Conservation (phyloP, 2,888 invertebrate genomes). For the Acronicta leporina region DNA sequence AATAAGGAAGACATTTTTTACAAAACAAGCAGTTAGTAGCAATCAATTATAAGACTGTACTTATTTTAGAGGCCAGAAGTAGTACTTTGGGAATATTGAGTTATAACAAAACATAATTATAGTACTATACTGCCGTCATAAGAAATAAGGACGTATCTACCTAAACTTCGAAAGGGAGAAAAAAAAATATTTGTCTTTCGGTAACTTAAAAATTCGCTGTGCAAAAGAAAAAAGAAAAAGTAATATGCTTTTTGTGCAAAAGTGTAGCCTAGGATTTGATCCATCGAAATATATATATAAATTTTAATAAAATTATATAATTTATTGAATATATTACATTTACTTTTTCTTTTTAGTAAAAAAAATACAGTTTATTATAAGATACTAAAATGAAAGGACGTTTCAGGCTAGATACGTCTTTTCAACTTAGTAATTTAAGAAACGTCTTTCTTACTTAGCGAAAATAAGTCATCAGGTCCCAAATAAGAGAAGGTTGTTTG, state of each 20-base stretch:
- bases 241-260: not conserved
- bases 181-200: not conserved
- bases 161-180: not conserved
- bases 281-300: not conserved
- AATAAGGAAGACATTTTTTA: constrained; percentile 18
- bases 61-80: constrained; percentile 21
- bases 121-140: not conserved
- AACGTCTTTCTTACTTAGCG: not conserved
- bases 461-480: not conserved
- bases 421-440: not conserved
- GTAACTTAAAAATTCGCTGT: no score
- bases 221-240: not conserved
- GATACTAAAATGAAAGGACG: not conserved
- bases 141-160: not conserved
- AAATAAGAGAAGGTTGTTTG: not conserved
- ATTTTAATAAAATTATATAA: not conserved
- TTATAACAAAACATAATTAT: not conserved
- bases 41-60: constrained; percentile 19
- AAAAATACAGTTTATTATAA: not conserved
- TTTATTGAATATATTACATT: not conserved
- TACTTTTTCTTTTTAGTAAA: not conserved
- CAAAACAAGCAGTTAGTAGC: constrained; percentile 9
- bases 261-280: not conserved
- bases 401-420: not conserved
- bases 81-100: not conserved